A percentile compares a stretch with the other conserved stretches of the same genome.
These are phyloP conservation scores for Noctilio leporinus DNA, from an alignment of 2,113 vertebrate species.

Conservation along the genomic window DNA sequence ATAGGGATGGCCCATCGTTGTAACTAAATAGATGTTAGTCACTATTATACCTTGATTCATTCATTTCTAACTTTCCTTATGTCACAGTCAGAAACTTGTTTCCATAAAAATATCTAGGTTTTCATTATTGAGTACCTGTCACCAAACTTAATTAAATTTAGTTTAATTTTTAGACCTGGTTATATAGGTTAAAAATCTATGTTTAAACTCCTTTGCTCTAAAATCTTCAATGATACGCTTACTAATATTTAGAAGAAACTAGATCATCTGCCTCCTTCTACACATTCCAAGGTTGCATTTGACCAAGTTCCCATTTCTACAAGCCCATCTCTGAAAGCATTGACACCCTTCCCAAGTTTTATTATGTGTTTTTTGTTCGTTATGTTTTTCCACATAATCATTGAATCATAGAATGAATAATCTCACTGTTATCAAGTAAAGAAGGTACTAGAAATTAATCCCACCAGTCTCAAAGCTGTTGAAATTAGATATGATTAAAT, in stretches of 20 bases:
- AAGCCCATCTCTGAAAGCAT: neutral
- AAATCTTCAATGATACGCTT: neutral
- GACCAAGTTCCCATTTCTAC: neutral
- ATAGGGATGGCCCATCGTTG: neutral
- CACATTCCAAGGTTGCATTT: neutral
- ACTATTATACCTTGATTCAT: neutral
- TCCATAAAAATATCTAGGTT: neutral
- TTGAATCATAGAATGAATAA: neutral
- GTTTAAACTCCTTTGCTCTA: neutral
- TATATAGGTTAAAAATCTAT: neutral
- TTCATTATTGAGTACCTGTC: neutral
- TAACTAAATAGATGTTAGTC: neutral
- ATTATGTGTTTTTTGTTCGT: conserved; percentile 9
- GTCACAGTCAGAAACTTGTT: neutral
- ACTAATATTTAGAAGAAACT: neutral
- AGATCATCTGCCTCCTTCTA: neutral
- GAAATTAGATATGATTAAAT: neutral
- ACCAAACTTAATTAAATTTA: neutral
- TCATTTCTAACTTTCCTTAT: neutral
- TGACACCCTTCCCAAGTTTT: neutral
- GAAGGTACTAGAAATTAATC: neutral
- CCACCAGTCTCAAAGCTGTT: neutral
- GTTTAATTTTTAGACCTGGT: neutral
- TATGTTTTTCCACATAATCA: conserved; percentile 27
- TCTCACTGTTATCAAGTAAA: neutral